These are phyloP conservation scores for Schizotus pectinicornis DNA, from an alignment of 2,888 invertebrate species.

Conservation along the genomic window DNA sequence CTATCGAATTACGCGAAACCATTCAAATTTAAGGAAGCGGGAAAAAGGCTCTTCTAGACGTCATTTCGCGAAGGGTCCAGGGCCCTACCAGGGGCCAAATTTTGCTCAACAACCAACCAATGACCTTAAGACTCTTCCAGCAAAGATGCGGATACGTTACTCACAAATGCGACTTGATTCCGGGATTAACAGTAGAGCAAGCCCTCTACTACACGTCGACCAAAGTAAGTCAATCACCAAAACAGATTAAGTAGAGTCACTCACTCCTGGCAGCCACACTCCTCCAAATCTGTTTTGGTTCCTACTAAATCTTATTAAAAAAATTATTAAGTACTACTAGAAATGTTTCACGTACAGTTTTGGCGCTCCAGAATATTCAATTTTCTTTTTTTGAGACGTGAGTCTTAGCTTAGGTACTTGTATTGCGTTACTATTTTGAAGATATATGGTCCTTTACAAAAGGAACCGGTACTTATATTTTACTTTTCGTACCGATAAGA, in stretches of 20 bases:
- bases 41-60: constrained; percentile 92
- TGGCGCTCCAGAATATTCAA: too few relatives aligned
- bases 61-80: constrained; percentile 81
- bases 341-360: too few relatives aligned
- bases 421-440: too few relatives aligned
- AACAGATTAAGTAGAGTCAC: constrained; percentile 23
- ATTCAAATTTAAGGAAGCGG: constrained; percentile 76
- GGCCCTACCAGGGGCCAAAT: constrained; percentile 89
- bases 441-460: too few relatives aligned
- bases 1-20: background rate
- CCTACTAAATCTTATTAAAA: too few relatives aligned
- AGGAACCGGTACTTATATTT: background rate
- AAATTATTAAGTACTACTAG: too few relatives aligned
- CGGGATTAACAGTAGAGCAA: constrained; percentile 87
- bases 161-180: constrained; percentile 83
- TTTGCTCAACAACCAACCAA: constrained; percentile 83
- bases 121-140: constrained; percentile 82
- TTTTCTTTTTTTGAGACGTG: too few relatives aligned
- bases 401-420: too few relatives aligned
- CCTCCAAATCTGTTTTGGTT: background rate
- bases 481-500: background rate
- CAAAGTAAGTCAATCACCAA: constrained; percentile 62
- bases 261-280: background rate
- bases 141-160: constrained; percentile 88
- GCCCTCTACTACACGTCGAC: constrained; percentile 81